Evolutionary conservation across 2,888 invertebrate species (phyloP).

Genomic region (Polydrusus pterygomalis): DNA sequence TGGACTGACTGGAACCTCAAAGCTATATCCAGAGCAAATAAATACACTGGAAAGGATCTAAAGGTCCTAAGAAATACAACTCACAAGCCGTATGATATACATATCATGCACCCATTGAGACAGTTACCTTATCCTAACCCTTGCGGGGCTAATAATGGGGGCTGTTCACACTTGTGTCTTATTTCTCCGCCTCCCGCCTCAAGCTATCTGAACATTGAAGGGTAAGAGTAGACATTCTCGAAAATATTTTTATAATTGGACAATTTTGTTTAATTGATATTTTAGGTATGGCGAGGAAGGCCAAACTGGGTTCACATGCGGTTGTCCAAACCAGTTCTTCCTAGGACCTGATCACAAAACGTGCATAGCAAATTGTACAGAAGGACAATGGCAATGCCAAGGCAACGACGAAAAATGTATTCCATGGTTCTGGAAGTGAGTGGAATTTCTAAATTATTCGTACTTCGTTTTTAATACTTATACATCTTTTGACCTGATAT

Average conservation of each 20-base stretch:
- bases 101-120: constrained; percentile 93
- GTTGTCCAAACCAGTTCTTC: constrained; percentile 96
- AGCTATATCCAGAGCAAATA: constrained; percentile 92
- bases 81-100: constrained; percentile 95
- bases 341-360: constrained; percentile 87
- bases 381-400: constrained; percentile 87
- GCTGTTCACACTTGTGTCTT: constrained; percentile 96
- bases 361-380: constrained; percentile 95
- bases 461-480: background rate
- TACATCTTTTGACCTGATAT: constrained; percentile 57
- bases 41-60: constrained; percentile 88
- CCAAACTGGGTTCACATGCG: constrained; percentile 84
- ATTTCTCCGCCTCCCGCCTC: constrained; percentile 88
- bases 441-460: constrained; percentile 53
- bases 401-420: constrained; percentile 82
- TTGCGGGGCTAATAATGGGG: constrained; percentile 93
- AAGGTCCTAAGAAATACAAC: constrained; percentile 90
- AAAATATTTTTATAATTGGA: no score
- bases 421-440: constrained; percentile 87
- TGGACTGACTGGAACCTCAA: constrained; percentile 99
- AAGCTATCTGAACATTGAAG: constrained; percentile 84
- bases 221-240: constrained; percentile 61
- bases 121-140: constrained; percentile 92
- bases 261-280: no score
- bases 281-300: constrained; percentile 84